These are phyloP conservation scores for Ataeniobius toweri DNA, from an alignment of 2,797 vertebrate species.

Conservation along the genomic window DNA sequence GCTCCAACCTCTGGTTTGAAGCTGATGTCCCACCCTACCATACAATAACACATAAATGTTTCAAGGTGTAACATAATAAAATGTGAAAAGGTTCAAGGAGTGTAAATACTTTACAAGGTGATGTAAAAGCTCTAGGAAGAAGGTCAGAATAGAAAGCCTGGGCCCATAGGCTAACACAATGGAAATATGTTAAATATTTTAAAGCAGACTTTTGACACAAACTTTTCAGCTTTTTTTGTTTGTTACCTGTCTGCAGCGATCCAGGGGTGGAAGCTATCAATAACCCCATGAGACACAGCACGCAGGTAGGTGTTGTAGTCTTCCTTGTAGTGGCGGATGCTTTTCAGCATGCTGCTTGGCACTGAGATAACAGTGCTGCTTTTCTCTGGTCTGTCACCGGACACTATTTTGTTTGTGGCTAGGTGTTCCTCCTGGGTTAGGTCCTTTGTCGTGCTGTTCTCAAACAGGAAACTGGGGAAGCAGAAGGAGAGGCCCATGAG, in stretches of 20 bases:
- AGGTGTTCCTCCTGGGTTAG: constrained; percentile 40
- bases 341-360: constrained; percentile 76
- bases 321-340: constrained; percentile 81
- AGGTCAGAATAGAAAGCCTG: too few species aligned
- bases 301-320: constrained; percentile 82
- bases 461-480: constrained; percentile 57
- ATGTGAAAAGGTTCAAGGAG: too few species aligned
- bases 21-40: background rate
- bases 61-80: too few species aligned
- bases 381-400: constrained; percentile 41
- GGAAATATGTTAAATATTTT: too few species aligned
- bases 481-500: constrained; percentile 23
- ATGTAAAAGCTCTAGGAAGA: too few species aligned
- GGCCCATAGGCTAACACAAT: too few species aligned
- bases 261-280: constrained; percentile 89
- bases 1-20: background rate
- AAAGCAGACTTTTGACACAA: too few species aligned
- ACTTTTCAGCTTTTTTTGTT: background rate
- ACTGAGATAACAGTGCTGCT: constrained; percentile 71
- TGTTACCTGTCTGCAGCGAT: constrained; percentile 87
- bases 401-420: constrained; percentile 18
- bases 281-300: constrained; percentile 80
- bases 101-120: too few species aligned
- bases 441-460: constrained; percentile 67
- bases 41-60: background rate